Evolutionary conservation across 2,113 vertebrate species (phyloP), one percentile per base, ranked within the genome.

Genomic region (Chascanopsetta lugubris): DNA sequence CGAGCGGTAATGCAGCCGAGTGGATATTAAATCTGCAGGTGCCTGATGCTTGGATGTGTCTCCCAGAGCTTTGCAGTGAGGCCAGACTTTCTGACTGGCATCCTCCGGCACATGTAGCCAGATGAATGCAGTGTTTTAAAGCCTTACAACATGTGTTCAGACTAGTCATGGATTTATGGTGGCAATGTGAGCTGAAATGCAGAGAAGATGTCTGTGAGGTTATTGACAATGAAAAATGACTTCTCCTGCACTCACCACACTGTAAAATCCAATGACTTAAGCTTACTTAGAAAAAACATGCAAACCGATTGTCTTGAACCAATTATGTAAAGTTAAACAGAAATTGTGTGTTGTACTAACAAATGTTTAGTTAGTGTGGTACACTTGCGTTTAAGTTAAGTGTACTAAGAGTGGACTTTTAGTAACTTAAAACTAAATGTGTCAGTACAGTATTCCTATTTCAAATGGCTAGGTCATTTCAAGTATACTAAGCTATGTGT

Each of bases 181-280:
- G 65, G 55, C 20, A 34, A 10, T 56, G 50, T 58, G 72, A 61
- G 59, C 27, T 9, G 29, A 46, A 38, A 49, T 13, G 20, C 42
- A 21, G 12, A 18, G 1, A 10, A 54, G 56, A 63, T 3, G 6
- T 22, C 49, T 42, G 50, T 12, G 0, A 65, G 69, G 8, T 56
- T 51, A 24, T 21, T 66, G 55, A 84, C 74, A 64, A 50, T 74
- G 68, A 88, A 20, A 29, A 49, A 75, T 36, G 38, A 72, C 55
- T 57, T 63, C 30, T 7, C 24, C 27, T 34, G 5, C 36, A 17
- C 22, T 11, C 51, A 17, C 38, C 54, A 64, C 51, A 58, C 58
- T 62, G 43, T 47, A n/a, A n/a, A n/a, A n/a, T n/a, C n/a, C n/a
- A n/a, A n/a, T n/a, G n/a, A n/a, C n/a, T n/a, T n/a, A n/a, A n/a